Conservation (phyloP, 2,113 vertebrate species). For the Addax nasomaculatus region DNA sequence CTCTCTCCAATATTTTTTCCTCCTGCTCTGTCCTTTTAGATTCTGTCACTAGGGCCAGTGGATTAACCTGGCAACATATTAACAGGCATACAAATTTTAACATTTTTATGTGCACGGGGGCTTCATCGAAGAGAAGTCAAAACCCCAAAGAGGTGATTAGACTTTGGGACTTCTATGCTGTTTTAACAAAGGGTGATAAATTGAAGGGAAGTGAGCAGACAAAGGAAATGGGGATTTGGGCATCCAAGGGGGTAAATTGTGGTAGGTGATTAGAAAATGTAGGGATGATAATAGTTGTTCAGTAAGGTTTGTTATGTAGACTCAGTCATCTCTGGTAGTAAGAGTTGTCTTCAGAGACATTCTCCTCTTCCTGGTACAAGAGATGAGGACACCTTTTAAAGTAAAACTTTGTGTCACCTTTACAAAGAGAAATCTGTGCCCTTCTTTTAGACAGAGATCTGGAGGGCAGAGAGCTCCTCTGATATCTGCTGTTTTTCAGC, state of each 20-base stretch:
- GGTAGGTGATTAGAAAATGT: not conserved
- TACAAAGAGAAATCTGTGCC: not conserved
- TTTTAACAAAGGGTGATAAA: not conserved
- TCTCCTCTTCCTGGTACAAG: not conserved
- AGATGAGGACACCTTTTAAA: not conserved
- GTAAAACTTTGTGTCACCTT: not conserved
- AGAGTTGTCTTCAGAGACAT: not conserved
- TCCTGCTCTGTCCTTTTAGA: not conserved
- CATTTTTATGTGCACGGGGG: not conserved
- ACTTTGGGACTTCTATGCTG: not conserved
- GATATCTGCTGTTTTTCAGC: not conserved
- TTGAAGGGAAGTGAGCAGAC: not conserved
- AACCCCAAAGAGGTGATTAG: not conserved
- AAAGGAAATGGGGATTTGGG: not conserved
- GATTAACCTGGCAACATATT: not conserved
- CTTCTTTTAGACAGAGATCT: not conserved
- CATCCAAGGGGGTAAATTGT: not conserved
- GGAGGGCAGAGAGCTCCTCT: not conserved
- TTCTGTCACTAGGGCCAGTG: not conserved
- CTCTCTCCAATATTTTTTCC: not conserved
- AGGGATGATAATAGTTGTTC: not conserved
- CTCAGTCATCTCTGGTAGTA: not conserved
- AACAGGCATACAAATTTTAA: not conserved
- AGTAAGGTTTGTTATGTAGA: not conserved
- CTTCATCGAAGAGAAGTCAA: not conserved